Evolutionary conservation across 2,113 vertebrate species (phyloP), one percentile per base, ranked within the genome.

Genomic region (Leptocoma aspasia): DNA sequence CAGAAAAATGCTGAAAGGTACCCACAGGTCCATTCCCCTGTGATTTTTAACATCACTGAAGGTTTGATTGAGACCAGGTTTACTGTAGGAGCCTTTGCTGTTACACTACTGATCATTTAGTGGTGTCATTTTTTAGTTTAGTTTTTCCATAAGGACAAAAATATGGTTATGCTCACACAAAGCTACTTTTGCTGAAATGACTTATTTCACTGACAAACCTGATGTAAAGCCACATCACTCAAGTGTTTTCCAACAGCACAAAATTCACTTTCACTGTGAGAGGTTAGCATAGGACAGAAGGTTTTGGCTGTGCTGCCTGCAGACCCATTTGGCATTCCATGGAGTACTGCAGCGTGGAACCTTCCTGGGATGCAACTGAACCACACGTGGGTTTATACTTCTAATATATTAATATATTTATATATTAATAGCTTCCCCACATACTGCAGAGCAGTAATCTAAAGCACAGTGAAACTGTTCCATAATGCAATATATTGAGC

Each of bases 1-100:
- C 86, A 92, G 39, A 52, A 90, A 82, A 94, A 31, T 75, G 47
- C 92, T 95, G 52, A 82, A 91, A 94, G 77, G 59, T 70, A 92
- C 66, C 52, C 87, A 81, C 26, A 94, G 86, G 70, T 94, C 79
- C 42, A 21, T 64, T 78, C 10, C 22, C 9, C 15, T 42, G 5
- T 8, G 72, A 39, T 70, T 84, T 53, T 45, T 28, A 44, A 45
- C 31, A 60, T 71, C 72, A 49, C 24, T 61, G 26, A 27, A 87
- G 52, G 21, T 69, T 27, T 61, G 53, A 47, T 10, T 68, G 77
- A 93, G 70, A 52, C 8, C 19, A 89, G 63, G 27, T 83, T 47
- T 56, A n/a, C 24, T 15, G 8, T 2, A 42, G 70, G 54, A 70
- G 50, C 64, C n/a, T 66, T 59, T 65, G 42, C 54, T 91, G 37